Evolutionary conservation across 2,797 vertebrate species (phyloP).

Genomic region (Odontamblyopus rebecca): DNA sequence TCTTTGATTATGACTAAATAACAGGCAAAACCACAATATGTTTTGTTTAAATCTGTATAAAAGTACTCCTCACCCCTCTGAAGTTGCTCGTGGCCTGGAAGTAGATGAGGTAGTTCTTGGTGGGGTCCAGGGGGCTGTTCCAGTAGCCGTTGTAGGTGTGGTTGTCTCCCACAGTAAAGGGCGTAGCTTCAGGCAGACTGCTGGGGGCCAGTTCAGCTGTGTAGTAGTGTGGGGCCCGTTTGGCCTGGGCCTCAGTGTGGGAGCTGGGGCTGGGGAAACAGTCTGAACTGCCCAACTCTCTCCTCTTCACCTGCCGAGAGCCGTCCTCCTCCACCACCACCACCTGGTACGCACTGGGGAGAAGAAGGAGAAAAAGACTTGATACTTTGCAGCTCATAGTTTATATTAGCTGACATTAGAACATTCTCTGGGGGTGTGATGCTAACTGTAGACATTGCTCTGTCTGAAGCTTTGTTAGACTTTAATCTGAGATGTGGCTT

Average conservation of each 20-base stretch:
- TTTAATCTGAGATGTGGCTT: too few species aligned
- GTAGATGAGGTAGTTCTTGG: conserved; percentile 93
- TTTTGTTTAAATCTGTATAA: background rate
- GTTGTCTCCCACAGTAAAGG: conserved; percentile 96
- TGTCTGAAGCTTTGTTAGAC: too few species aligned
- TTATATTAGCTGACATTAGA: too few species aligned
- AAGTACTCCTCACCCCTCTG: conserved; percentile 85
- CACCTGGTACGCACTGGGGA: conserved; percentile 88
- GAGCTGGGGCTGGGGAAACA: conserved; percentile 87
- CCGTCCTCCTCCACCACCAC: conserved; percentile 89
- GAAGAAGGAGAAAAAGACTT: too few species aligned
- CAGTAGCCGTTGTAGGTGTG: conserved; percentile 96
- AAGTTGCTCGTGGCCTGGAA: conserved; percentile 94
- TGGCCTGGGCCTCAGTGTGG: conserved; percentile 79
- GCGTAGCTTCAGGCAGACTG: conserved; percentile 87
- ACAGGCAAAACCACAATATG: background rate
- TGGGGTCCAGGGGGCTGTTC: conserved; percentile 92
- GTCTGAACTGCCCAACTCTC: conserved; percentile 84
- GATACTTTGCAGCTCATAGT: too few species aligned
- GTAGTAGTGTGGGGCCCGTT: conserved; percentile 84
- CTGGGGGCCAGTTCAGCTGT: conserved; percentile 89
- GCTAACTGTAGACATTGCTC: too few species aligned
- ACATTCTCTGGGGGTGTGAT: too few species aligned
- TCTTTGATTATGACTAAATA: background rate
- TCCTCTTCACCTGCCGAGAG: conserved; percentile 71